Conservation (phyloP, 2,888 invertebrate genomes). For the Erebia epiphron region DNA sequence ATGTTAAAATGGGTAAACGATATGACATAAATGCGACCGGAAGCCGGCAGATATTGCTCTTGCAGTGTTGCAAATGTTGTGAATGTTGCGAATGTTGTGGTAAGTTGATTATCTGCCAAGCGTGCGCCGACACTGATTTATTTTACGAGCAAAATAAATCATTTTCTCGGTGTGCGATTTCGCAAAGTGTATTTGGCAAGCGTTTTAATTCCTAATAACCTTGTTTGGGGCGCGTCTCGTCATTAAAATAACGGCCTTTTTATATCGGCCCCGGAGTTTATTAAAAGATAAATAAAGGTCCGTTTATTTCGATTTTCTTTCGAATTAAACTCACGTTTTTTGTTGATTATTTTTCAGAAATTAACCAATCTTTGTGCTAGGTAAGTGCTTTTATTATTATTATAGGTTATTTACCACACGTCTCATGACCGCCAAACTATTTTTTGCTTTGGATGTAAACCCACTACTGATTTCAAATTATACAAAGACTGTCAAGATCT, state of each 20-base stretch:
- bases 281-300: background rate
- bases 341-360: background rate
- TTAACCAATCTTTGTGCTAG: background rate
- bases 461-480: too few relatives aligned
- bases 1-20: slow-evolving; percentile 14
- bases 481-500: too few relatives aligned
- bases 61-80: slow-evolving; percentile 8
- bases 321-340: background rate
- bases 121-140: slow-evolving; percentile 29
- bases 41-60: background rate
- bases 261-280: slow-evolving; percentile 1
- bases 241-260: slow-evolving; percentile 12
- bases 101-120: slow-evolving; percentile 35
- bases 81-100: slow-evolving; percentile 11
- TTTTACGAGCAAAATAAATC: slow-evolving; percentile 31
- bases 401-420: background rate
- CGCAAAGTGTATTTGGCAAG: slow-evolving; percentile 29
- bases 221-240: slow-evolving; percentile 3
- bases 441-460: too few relatives aligned
- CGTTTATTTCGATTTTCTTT: background rate
- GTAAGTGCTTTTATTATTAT: background rate
- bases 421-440: too few relatives aligned
- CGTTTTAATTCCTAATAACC: slow-evolving; percentile 15
- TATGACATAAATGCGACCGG: background rate
- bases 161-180: slow-evolving; percentile 22